Evolutionary conservation across 92 coral and sea anemone species (phyloP).

Genomic region (Parazoanthus swiftii): DNA sequence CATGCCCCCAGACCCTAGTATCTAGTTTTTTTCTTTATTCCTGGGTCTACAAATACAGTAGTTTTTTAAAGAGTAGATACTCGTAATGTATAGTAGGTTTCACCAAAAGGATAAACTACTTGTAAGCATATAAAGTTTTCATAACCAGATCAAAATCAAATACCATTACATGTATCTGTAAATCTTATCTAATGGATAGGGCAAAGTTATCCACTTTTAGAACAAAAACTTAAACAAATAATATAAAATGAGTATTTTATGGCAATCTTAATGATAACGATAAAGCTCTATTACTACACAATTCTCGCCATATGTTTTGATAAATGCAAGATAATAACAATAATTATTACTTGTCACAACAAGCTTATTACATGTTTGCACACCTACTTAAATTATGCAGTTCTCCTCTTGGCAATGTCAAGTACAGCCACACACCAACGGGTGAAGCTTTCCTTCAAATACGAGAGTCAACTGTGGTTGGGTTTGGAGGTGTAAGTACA

Average conservation of each 20-base stretch:
- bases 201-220: conserved; percentile 13
- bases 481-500: neutral
- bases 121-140: conserved; percentile 6
- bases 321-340: too few species aligned
- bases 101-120: conserved; percentile 11
- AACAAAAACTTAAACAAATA: conserved; percentile 10
- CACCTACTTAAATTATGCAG: neutral
- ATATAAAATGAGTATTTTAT: conserved; percentile 6
- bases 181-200: conserved; percentile 6
- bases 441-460: neutral
- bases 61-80: conserved; percentile 5
- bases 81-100: conserved; percentile 5
- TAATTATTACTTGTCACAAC: too few species aligned
- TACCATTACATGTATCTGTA: neutral
- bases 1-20: too few species aligned
- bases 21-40: too few species aligned
- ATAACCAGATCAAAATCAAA: conserved; percentile 1
- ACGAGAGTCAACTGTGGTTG: neutral
- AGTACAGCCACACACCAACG: neutral
- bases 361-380: too few species aligned
- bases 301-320: too few species aligned
- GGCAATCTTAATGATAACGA: conserved; percentile 11
- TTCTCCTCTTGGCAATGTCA: neutral
- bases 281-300: neutral
- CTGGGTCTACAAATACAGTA: conserved; percentile 12